phyloP scores from a whole-genome alignment of 2,888 invertebrate genomes.

The Halictus ligatus region DNA sequence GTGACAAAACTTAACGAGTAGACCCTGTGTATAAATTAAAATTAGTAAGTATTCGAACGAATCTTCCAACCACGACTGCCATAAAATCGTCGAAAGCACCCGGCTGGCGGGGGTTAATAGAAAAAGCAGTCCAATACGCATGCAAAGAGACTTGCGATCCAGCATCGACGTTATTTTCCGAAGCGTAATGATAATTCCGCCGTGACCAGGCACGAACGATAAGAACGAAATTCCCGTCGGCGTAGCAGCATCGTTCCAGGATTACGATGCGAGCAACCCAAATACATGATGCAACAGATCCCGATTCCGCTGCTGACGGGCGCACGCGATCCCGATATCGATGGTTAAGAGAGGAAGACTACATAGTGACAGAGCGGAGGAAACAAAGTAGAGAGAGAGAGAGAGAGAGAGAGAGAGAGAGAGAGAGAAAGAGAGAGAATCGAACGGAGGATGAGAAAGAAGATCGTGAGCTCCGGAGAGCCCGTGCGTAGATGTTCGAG shows the following conservation, averaged over 20 bases:
- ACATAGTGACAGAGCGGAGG: background rate
- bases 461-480: slow-evolving; percentile 32
- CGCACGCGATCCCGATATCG: slow-evolving; percentile 49
- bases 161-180: slow-evolving; percentile 11
- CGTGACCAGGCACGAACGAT: slow-evolving; percentile 10
- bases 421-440: background rate
- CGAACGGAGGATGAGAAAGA: slow-evolving; percentile 42
- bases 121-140: background rate
- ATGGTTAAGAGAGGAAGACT: slow-evolving; percentile 25
- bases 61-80: background rate
- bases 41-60: background rate
- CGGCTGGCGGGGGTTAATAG: background rate
- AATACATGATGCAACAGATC: slow-evolving; percentile 61
- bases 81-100: background rate
- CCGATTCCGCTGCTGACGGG: slow-evolving; percentile 43
- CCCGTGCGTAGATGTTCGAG: slow-evolving; percentile 73
- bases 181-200: slow-evolving; percentile 24
- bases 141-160: background rate
- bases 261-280: slow-evolving; percentile 46
- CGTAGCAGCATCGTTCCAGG: slow-evolving; percentile 36
- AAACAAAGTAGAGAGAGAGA: background rate
- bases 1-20: too few relatives aligned
- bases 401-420: background rate
- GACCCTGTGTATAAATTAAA: background rate
- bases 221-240: slow-evolving; percentile 7